Evolutionary conservation across 2,888 invertebrate genomes (phyloP).

Genomic region (Eupithecia pulchellata): DNA sequence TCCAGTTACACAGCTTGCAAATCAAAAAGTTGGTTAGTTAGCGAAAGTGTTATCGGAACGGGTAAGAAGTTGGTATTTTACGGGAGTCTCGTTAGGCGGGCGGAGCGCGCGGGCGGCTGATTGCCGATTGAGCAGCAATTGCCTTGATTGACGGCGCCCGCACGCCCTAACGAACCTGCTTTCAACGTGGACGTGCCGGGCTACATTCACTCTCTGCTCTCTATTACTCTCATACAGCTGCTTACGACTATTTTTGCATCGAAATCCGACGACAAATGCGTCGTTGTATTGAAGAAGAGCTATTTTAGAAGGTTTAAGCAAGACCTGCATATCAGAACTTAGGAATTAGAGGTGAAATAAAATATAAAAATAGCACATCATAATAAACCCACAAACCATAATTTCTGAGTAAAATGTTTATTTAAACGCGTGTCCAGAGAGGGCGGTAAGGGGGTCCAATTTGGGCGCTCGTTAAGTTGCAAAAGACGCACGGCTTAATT

Average conservation of each 20-base stretch:
- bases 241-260: constrained; percentile 13
- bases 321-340: too few relatives aligned
- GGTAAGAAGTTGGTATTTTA: constrained; percentile 77
- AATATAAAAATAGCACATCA: constrained; percentile 6
- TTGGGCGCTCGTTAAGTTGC: constrained; percentile 82
- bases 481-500: constrained; percentile 83
- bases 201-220: constrained; percentile 35
- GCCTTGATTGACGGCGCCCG: constrained; percentile 76
- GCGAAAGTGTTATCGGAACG: constrained; percentile 63
- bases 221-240: constrained; percentile 25
- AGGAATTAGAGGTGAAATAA: not conserved
- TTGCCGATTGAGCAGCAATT: constrained; percentile 86
- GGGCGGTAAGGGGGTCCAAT: constrained; percentile 67
- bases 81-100: constrained; percentile 74
- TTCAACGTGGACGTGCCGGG: constrained; percentile 74
- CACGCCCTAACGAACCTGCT: constrained; percentile 76
- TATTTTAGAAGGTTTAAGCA: not conserved
- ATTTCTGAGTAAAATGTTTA: constrained; percentile 61
- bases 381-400: constrained; percentile 2
- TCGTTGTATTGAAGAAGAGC: not conserved
- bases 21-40: constrained; percentile 57
- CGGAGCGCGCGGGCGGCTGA: constrained; percentile 65
- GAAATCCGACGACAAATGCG: not conserved
- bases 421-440: constrained; percentile 73
- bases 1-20: constrained; percentile 49